Evolutionary conservation across 2,113 vertebrate genomes (phyloP).

Genomic region (Heterotilapia buettikoferi): DNA sequence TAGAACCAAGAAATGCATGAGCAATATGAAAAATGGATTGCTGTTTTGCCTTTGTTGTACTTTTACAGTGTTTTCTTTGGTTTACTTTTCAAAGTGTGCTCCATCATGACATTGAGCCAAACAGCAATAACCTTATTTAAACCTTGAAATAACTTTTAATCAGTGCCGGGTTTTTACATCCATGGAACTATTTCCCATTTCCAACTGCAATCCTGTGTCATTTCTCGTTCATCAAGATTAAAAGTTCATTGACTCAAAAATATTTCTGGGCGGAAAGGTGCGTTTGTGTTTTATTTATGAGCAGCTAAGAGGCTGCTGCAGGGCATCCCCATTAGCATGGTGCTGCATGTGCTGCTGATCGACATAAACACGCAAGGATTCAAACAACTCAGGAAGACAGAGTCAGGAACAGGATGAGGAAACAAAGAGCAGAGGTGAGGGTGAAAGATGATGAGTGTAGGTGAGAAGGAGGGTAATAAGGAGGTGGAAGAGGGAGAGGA

Average conservation of each 20-base stretch:
- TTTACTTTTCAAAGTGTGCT: background rate
- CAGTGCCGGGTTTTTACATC: background rate
- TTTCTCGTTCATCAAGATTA: constrained; percentile 27
- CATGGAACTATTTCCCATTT: background rate
- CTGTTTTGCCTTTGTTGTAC: background rate
- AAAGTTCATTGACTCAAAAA: constrained; percentile 32
- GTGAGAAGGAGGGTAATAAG: background rate
- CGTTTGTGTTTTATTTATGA: constrained; percentile 53
- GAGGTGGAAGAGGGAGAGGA: background rate
- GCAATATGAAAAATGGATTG: background rate
- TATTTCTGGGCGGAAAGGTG: constrained; percentile 24
- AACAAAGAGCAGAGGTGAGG: background rate
- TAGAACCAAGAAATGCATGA: background rate
- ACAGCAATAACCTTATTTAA: background rate
- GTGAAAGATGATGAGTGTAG: background rate
- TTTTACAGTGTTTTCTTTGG: background rate
- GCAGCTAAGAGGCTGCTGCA: constrained; percentile 53
- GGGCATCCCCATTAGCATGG: constrained; percentile 48
- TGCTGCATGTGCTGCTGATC: background rate
- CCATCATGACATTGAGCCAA: background rate
- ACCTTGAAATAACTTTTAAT: background rate
- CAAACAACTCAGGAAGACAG: background rate
- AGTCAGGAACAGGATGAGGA: background rate
- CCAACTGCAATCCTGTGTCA: background rate
- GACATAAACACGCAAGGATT: background rate